Conservation (phyloP, 2,888 invertebrate genomes). For the Lycophotia porphyrea region DNA sequence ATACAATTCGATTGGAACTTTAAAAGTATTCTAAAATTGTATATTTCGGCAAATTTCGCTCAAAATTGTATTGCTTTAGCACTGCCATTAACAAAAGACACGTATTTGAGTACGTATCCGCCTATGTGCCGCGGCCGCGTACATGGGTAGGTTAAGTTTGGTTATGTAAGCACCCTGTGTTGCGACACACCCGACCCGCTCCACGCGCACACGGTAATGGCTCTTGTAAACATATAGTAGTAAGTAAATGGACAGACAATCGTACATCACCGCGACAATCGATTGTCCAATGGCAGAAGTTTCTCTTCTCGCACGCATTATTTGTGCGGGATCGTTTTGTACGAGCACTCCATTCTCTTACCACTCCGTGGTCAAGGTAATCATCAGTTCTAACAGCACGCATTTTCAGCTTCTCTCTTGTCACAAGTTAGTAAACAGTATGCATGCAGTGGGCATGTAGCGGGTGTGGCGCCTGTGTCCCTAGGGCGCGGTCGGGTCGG, state of each 20-base stretch:
- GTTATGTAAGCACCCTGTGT: slow-evolving; percentile 86
- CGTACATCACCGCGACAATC: background rate
- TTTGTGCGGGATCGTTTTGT: no score
- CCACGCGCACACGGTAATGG: slow-evolving; percentile 6
- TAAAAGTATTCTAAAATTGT: slow-evolving; percentile 32
- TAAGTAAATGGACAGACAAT: background rate
- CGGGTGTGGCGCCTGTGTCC: background rate
- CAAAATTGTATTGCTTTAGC: slow-evolving; percentile 32
- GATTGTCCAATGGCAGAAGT: slow-evolving; percentile 16
- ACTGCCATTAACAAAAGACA: slow-evolving; percentile 59
- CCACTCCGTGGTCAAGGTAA: background rate
- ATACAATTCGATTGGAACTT: slow-evolving; percentile 28
- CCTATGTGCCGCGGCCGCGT: slow-evolving; percentile 76
- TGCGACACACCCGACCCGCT: slow-evolving; percentile 33
- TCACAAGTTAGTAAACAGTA: no score
- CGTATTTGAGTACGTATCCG: slow-evolving; percentile 69
- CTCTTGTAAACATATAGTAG: background rate
- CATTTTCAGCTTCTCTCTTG: background rate
- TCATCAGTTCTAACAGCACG: background rate
- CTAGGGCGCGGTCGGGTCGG: slow-evolving; percentile 29
- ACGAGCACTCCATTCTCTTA: slow-evolving; percentile 12
- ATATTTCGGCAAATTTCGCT: slow-evolving; percentile 41
- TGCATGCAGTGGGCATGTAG: no score
- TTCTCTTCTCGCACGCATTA: background rate
- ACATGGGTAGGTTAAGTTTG: slow-evolving; percentile 82